Evolutionary conservation across 2,888 invertebrate species (phyloP).

Genomic region (Erebia epiphron): DNA sequence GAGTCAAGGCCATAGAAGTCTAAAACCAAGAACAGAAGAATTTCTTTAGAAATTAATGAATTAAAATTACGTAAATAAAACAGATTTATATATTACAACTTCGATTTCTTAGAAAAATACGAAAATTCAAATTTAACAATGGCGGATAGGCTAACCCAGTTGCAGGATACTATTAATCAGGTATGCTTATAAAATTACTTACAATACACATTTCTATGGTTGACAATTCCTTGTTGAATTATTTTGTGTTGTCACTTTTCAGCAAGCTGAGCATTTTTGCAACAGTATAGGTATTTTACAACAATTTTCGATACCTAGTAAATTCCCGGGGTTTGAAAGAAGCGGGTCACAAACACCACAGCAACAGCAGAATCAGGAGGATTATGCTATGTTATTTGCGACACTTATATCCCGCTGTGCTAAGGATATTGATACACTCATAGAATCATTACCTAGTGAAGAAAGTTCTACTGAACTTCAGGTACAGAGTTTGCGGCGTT

Average conservation of each 20-base stretch:
- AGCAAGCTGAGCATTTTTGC: constrained; percentile 99
- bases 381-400: constrained; percentile 96
- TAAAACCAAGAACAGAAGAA: no score
- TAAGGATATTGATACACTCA: constrained; percentile 98
- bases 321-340: constrained; percentile 95
- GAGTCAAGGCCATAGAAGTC: no score
- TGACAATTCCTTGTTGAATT: background rate
- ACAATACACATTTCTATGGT: background rate
- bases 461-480: constrained; percentile 97
- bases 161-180: constrained; percentile 53
- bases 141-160: constrained; percentile 53
- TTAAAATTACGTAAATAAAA: no score
- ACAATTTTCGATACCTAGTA: constrained; percentile 96
- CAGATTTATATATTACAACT: background rate
- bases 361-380: constrained; percentile 90
- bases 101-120: background rate
- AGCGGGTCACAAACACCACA: constrained; percentile 93
- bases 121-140: constrained; percentile 35
- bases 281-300: constrained; percentile 98
- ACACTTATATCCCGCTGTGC: constrained; percentile 97
- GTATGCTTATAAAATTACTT: constrained; percentile 33
- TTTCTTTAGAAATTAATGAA: no score
- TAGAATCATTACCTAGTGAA: constrained; percentile 97
- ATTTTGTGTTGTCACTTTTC: constrained; percentile 44
- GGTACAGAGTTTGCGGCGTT: constrained; percentile 89